Conservation (phyloP, 1,140 invertebrate genomes). For the Halesus radiatus region DNA sequence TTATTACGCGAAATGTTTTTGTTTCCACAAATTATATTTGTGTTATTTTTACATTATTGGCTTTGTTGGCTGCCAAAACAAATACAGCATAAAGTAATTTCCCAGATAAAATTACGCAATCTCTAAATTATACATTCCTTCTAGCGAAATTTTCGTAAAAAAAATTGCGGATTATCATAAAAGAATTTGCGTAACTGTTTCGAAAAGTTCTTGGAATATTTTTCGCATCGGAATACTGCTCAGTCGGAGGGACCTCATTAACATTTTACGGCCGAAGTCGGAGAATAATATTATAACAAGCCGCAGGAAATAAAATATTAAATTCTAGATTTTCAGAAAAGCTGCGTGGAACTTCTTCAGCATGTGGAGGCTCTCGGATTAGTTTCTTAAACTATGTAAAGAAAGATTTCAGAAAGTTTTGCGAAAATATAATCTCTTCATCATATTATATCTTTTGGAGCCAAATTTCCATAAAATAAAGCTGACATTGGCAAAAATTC, state of each 20-base stretch:
- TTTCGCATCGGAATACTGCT: not conserved
- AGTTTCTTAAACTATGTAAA: no score
- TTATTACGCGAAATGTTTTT: no score
- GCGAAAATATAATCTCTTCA: not conserved
- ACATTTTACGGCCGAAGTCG: not conserved
- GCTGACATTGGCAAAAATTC: no score
- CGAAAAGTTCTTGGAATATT: not conserved
- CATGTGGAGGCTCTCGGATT: no score
- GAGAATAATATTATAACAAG: not conserved
- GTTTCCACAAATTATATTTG: not conserved
- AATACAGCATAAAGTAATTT: not conserved
- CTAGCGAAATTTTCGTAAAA: not conserved
- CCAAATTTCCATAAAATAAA: no score
- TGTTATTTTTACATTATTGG: not conserved
- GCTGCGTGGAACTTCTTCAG: no score
- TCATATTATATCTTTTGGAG: no score
- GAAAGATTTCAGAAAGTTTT: not conserved
- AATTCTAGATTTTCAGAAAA: not conserved
- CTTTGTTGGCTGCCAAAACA: not conserved
- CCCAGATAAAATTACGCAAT: not conserved
- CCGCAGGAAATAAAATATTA: not conserved
- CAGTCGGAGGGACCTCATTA: not conserved
- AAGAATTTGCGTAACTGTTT: conserved; percentile 19
- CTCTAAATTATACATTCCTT: conserved; percentile 26
- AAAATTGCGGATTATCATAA: conserved; percentile 20